These are phyloP conservation scores for Hypocryptadius cinnamomeus DNA, from an alignment of 2,113 vertebrate species.

Conservation along the genomic window DNA sequence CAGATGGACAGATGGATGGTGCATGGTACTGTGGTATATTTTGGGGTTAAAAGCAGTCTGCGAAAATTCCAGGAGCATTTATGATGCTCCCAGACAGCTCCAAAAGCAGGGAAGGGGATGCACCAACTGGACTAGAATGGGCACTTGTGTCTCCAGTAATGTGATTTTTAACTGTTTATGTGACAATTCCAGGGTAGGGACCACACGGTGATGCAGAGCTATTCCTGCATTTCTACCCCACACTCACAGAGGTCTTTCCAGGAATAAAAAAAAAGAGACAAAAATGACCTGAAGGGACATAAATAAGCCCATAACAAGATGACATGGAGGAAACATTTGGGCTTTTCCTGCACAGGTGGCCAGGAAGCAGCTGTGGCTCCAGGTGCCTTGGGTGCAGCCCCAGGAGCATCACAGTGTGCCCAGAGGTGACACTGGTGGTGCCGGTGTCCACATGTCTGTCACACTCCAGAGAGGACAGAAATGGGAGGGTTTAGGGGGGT, in stretches of 20 bases:
- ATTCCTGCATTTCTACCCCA: background rate
- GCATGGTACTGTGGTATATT: background rate
- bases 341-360: rapidly evolving
- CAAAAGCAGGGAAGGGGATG: background rate
- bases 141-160: background rate
- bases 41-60: background rate
- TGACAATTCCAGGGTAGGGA: background rate
- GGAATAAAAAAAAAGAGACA: background rate
- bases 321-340: background rate
- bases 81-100: background rate
- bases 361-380: background rate
- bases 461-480: background rate
- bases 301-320: background rate
- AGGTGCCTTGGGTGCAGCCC: rapidly evolving
- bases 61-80: background rate
- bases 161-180: background rate
- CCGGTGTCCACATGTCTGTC: rapidly evolving
- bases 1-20: rapidly evolving
- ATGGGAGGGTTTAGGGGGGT: background rate
- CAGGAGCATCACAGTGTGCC: background rate
- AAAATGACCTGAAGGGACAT: background rate
- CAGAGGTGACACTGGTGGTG: background rate
- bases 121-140: background rate
- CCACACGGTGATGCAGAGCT: background rate
- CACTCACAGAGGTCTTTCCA: background rate